Base-by-base conservation (phyloP, 2,113 vertebrate species). In the Antechinus flavipes region DNA sequence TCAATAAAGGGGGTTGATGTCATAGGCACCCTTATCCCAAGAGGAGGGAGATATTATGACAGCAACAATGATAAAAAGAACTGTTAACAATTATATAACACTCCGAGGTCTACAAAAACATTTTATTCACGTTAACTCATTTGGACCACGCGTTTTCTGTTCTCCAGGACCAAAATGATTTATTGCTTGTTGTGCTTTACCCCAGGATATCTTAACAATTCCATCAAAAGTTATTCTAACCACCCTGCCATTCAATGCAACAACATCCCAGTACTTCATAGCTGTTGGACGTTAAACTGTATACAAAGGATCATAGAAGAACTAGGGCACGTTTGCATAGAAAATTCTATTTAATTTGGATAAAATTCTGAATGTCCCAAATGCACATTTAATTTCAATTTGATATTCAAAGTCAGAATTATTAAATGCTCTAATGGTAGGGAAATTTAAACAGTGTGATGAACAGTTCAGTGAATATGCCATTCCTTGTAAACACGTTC, bases 391-490 rank as follows among this genome's bases (percentile, higher is more conserved):
- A 95, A 96, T 96, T 95, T 94, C 90, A 24, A 96, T 96, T 95
- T 96, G 96, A 96, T 97, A 97, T 93, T 97, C 95, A 95, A 96
- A 97, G 84, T 96, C 91, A 94, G 61, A 93, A 94, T 94, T 55
- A 95, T 90, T 94, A 92, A 96, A 94, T 93, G 54, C 89, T 92
- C 91, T 93, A 91, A 91, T 89, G 93, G 54, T 50, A 22, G 26
- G 42, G 93, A 49, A 90, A 90, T 90, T 50, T 27, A 96, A 93
- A 46, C 93, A 95, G 55, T 5, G 58, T 61, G 92, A 56, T 52
- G n/a, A 93, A 76, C 97, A 91, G 16, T 92, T 94, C 94, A 93
- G 90, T 58, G 93, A 53, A 30, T 35, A 26, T 46, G 4, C 7
- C n/a, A 22, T 42, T 22, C n/a, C 68, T 84, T 22, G 68, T 42